Conservation (phyloP, 2,888 invertebrate species). For the Callyntrura guangdongensis region DNA sequence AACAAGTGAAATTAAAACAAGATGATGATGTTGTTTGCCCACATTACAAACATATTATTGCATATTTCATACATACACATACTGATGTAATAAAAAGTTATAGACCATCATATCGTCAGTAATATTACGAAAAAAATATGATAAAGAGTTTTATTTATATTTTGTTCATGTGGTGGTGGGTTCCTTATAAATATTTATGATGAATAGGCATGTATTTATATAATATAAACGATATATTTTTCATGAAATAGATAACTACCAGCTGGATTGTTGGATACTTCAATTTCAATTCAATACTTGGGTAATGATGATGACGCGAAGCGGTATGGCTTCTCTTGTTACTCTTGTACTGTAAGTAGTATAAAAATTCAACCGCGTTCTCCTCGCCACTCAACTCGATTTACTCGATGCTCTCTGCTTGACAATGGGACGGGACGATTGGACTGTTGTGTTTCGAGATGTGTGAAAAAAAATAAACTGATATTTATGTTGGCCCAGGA, state of each 20-base stretch:
- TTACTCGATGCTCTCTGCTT: neutral
- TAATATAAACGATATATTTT: neutral
- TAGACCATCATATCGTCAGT: too few species aligned
- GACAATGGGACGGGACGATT: neutral
- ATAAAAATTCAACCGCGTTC: neutral
- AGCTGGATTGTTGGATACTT: conserved; percentile 6
- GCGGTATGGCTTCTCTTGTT: conserved; percentile 26
- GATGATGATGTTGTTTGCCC: conserved; percentile 6
- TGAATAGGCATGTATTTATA: neutral
- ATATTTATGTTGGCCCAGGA: too few species aligned
- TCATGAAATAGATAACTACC: conserved; percentile 19
- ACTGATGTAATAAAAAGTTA: neutral
- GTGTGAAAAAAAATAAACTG: neutral
- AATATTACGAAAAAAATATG: neutral
- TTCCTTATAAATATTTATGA: conserved; percentile 13
- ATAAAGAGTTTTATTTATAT: neutral
- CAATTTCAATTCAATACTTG: too few species aligned
- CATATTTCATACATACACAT: neutral
- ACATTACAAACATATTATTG: neutral
- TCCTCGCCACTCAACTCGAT: neutral
- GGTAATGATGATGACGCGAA: neutral
- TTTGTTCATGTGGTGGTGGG: neutral
- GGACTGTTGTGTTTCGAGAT: neutral
- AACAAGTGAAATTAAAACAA: conserved; percentile 38
- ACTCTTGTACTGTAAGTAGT: too few species aligned